phyloP scores from a whole-genome alignment of 2,113 vertebrate genomes.

The Bufo bufo region DNA sequence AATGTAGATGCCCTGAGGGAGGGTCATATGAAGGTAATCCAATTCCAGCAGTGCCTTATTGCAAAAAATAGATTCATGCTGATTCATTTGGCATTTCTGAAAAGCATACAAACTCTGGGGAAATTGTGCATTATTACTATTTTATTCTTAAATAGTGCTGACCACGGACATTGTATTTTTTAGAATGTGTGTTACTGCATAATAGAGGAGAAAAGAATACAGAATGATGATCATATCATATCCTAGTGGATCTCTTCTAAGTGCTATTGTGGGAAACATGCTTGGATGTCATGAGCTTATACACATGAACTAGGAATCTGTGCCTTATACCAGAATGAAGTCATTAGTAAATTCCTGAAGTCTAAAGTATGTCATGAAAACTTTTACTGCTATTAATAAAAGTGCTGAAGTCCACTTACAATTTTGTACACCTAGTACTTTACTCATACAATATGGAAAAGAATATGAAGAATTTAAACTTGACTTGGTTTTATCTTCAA shows the following conservation, averaged over 20 bases:
- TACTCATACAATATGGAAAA: neutral
- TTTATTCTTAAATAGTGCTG: slow-evolving; percentile 56
- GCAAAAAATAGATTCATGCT: slow-evolving; percentile 59
- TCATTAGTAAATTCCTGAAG: slow-evolving; percentile 29
- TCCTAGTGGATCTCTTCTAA: slow-evolving; percentile 18
- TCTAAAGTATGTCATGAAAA: slow-evolving; percentile 23
- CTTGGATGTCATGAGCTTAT: slow-evolving; percentile 13
- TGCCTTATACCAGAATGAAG: neutral
- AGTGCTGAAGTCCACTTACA: neutral
- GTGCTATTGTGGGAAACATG: slow-evolving; percentile 38
- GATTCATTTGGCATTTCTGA: slow-evolving; percentile 55
- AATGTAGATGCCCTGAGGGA: slow-evolving; percentile 59
- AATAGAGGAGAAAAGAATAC: slow-evolving; percentile 23
- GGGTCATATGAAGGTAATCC: slow-evolving; percentile 60
- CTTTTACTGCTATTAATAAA: neutral
- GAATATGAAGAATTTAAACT: too few species aligned
- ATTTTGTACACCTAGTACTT: neutral
- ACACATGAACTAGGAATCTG: slow-evolving; percentile 17
- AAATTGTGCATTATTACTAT: slow-evolving; percentile 40
- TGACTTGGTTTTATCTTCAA: too few species aligned
- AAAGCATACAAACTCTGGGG: slow-evolving; percentile 47
- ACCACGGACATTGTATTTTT: slow-evolving; percentile 32
- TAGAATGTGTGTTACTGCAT: slow-evolving; percentile 20
- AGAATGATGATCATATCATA: slow-evolving; percentile 30
- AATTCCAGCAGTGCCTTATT: slow-evolving; percentile 59